Conservation (phyloP, 2,113 vertebrate genomes). For the Numida meleagris region DNA sequence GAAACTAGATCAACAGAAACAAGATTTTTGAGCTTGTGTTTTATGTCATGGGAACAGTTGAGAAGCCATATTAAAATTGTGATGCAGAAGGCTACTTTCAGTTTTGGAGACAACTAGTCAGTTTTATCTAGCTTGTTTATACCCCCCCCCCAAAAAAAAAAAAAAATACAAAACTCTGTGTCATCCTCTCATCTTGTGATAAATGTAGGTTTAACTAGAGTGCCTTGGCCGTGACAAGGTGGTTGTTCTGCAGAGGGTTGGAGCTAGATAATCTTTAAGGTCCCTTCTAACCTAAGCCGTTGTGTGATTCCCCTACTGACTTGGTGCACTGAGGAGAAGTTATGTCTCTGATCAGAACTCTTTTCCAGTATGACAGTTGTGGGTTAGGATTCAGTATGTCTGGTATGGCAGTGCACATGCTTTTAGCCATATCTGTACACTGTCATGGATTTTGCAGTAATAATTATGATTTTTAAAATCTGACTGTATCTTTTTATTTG, state of each 20-base stretch:
- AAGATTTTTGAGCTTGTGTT: background rate
- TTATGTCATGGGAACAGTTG: background rate
- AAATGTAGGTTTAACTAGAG: background rate
- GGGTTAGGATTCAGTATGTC: background rate
- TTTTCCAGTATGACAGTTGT: rapidly evolving
- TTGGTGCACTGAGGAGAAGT: background rate
- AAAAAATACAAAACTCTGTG: background rate
- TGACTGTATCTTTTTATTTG: background rate
- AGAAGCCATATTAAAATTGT: slow-evolving; percentile 12
- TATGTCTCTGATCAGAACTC: background rate
- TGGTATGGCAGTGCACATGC: background rate
- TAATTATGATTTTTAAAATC: background rate
- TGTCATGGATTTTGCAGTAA: background rate
- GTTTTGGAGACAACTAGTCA: background rate
- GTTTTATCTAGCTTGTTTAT: background rate
- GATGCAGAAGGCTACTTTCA: slow-evolving; percentile 3
- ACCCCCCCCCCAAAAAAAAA: too few relatives aligned
- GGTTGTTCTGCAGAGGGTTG: background rate
- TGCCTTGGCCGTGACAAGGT: background rate
- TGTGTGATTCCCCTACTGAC: background rate
- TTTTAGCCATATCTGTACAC: background rate
- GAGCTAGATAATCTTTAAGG: too few relatives aligned
- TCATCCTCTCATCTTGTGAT: background rate
- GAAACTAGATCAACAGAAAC: background rate
- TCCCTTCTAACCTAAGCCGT: too few relatives aligned